Percentiles rank a stretch among this genome's conserved stretches.
These are phyloP conservation scores for Bombus huntii DNA, from an alignment of 1,140 invertebrate species.

Conservation along the genomic window DNA sequence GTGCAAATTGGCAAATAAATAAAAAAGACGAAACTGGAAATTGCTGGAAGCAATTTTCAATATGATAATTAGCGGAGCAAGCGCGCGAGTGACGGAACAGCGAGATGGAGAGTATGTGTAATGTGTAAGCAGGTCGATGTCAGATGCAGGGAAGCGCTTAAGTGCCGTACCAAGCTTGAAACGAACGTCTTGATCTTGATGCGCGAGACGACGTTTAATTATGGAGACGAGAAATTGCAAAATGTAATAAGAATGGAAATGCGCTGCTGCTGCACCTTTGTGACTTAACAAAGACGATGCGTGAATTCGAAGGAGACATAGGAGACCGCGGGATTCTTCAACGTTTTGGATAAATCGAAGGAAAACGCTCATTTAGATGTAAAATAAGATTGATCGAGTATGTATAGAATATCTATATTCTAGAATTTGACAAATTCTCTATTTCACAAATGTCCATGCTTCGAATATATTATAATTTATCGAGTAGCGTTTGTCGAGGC, in stretches of 20 bases:
- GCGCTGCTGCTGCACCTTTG: background rate
- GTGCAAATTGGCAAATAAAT: too few species aligned
- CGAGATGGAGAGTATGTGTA: background rate
- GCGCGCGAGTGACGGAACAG: background rate
- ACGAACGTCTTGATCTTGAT: slow-evolving; percentile 15
- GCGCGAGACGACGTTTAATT: slow-evolving; percentile 7
- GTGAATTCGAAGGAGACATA: fast-evolving
- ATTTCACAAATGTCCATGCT: background rate
- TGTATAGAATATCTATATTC: too few species aligned
- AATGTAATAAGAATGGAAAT: slow-evolving; percentile 1
- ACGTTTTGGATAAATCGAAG: too few species aligned
- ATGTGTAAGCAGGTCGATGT: slow-evolving; percentile 6
- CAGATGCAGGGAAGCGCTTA: slow-evolving; percentile 6
- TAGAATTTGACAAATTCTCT: too few species aligned
- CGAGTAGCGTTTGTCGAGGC: too few species aligned
- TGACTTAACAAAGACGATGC: background rate
- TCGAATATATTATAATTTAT: too few species aligned
- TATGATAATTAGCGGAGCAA: slow-evolving; percentile 6
- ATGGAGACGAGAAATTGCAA: background rate
- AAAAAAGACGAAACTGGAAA: background rate
- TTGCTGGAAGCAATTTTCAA: background rate
- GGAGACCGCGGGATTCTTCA: too few species aligned
- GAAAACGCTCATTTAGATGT: too few species aligned
- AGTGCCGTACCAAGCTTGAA: background rate
- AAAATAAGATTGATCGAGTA: too few species aligned